Evolutionary conservation across 2,113 vertebrate species (phyloP).

Genomic region (Leptobrachium ailaonicum): DNA sequence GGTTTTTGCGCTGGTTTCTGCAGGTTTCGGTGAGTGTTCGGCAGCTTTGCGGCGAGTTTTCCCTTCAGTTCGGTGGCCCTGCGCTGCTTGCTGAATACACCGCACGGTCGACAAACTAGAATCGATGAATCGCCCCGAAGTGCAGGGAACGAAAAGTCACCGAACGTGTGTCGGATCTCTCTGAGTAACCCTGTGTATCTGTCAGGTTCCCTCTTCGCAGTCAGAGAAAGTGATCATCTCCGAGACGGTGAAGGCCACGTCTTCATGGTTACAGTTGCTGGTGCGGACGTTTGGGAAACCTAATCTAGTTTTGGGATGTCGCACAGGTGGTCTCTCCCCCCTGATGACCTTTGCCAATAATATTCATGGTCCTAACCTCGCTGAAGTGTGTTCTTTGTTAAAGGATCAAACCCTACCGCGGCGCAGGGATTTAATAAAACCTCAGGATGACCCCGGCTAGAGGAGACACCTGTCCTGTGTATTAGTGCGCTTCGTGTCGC

Average conservation of each 20-base stretch:
- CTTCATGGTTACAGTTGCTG: conserved; percentile 16
- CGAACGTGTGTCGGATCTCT: too few relatives aligned
- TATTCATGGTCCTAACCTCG: conserved; percentile 15
- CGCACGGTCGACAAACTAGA: too few relatives aligned
- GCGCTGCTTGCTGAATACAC: too few relatives aligned
- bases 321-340: conserved; percentile 34
- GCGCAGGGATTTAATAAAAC: conserved; percentile 34
- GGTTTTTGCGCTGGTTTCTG: too few relatives aligned
- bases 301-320: not conserved
- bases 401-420: conserved; percentile 25
- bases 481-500: not conserved
- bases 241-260: not conserved
- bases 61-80: too few relatives aligned
- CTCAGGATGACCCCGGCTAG: conserved; percentile 8
- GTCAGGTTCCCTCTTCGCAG: too few relatives aligned
- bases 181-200: too few relatives aligned
- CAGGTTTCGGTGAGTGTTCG: too few relatives aligned
- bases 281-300: conserved; percentile 15
- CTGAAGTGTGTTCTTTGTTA: conserved; percentile 44
- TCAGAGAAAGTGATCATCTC: too few relatives aligned
- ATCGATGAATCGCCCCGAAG: too few relatives aligned
- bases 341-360: conserved; percentile 33
- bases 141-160: too few relatives aligned
- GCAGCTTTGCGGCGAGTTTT: too few relatives aligned
- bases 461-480: conserved; percentile 23